Evolutionary conservation across 1,140 invertebrate genomes (phyloP).

Genomic region (Papilio polytes): DNA sequence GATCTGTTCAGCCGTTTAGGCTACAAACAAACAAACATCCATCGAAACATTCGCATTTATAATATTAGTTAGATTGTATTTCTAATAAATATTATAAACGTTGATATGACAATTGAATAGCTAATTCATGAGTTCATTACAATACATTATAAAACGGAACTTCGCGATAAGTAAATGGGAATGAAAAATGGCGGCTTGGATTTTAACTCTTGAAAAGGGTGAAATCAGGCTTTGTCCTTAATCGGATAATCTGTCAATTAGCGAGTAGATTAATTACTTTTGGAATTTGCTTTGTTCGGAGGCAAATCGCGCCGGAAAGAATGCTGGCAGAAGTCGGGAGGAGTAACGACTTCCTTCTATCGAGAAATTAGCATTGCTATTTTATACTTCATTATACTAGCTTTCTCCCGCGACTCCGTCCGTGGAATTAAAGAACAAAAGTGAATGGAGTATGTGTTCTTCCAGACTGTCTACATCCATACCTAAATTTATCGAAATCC

Average conservation of each 20-base stretch:
- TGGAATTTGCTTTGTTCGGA: slow-evolving; percentile 31
- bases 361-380: neutral
- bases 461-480: no score
- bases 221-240: slow-evolving; percentile 28
- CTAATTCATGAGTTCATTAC: slow-evolving; percentile 21
- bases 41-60: no score
- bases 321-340: neutral
- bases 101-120: neutral
- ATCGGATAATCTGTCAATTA: slow-evolving; percentile 42
- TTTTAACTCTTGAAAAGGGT: slow-evolving; percentile 37
- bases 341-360: slow-evolving; percentile 4
- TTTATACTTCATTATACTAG: neutral
- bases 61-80: no score
- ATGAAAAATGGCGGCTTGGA: slow-evolving; percentile 31
- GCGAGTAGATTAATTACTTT: slow-evolving; percentile 40
- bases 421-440: no score
- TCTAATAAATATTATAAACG: neutral
- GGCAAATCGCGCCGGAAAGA: slow-evolving; percentile 31
- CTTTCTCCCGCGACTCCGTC: no score
- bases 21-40: no score
- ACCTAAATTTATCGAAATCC: no score
- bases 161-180: slow-evolving; percentile 32
- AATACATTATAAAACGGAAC: slow-evolving; percentile 13
- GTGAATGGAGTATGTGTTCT: no score
- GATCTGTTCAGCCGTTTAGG: no score